Conservation (phyloP, 2,888 invertebrate genomes). For the Subacronicta megacephala region DNA sequence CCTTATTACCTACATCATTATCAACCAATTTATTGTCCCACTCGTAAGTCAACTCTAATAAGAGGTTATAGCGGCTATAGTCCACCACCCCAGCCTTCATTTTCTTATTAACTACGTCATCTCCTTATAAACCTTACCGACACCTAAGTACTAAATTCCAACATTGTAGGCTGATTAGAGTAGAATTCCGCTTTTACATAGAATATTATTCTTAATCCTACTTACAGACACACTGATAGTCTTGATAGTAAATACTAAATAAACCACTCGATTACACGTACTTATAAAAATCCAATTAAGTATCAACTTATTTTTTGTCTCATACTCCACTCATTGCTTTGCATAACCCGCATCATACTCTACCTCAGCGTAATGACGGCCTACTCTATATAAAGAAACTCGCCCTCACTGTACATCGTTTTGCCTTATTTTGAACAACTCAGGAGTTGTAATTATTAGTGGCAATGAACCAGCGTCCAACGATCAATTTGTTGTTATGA, state of each 20-base stretch:
- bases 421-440: constrained; percentile 69
- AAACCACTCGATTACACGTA: constrained; percentile 7
- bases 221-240: not conserved
- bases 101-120: too few species aligned
- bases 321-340: constrained; percentile 46
- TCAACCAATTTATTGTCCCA: too few species aligned
- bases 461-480: constrained; percentile 73
- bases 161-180: too few species aligned
- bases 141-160: too few species aligned
- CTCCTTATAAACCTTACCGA: too few species aligned
- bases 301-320: constrained; percentile 20
- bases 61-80: too few species aligned
- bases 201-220: not conserved
- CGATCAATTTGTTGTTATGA: constrained; percentile 64
- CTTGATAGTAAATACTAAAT: not conserved
- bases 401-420: constrained; percentile 53
- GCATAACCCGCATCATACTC: constrained; percentile 59
- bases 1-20: too few species aligned
- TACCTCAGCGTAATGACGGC: constrained; percentile 62
- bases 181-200: too few species aligned
- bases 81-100: too few species aligned
- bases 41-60: too few species aligned
- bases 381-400: constrained; percentile 71
- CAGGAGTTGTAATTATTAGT: constrained; percentile 78
- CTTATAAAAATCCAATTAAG: constrained; percentile 27